Base-by-base conservation (phyloP, 2,888 invertebrate species). In the Ypsolopha sequella region DNA sequence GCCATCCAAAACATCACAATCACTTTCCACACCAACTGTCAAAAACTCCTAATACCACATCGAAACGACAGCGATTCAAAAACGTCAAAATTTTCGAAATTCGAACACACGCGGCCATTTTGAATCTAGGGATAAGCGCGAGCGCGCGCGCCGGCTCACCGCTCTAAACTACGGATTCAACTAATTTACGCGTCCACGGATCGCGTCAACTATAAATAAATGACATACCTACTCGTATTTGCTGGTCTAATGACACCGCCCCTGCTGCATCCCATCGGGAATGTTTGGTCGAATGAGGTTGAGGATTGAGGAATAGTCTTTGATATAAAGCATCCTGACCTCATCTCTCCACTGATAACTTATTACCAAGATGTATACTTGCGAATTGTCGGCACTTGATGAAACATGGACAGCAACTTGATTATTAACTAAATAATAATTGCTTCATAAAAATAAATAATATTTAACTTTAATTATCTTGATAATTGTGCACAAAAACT, bases 161-260 rank as follows among this genome's bases (percentile, higher is more conserved):
- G 54, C 41, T 14, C 58, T 55, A 60, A 58, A 72, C 67, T 68
- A 66, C 65, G 57, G 62, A 60, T 60, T 68, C 69, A 60, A 65
- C 71, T 75, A 73, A 74, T 70, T 68, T 68, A 64, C 63, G 65
- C 69, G 70, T 68, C 68, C 66, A 62, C 66, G 66, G 64, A 46
- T 57, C 24, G 60, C 65, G 63, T 59, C 62, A 61, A 63, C 74
- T 79, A 79, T 77, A 73, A 78, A 80, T 80, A 80, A 70, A 65
- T 64, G 64, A 62, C 60, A 61, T 61, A 36, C 60, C 61, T 61
- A 36, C 36, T 46, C 13, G 6, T 8, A 35, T 36, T 14, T 45
- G 13, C 34, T 36, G 33, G n/a, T 35, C 39, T 50, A 33, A 36
- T 49, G 41, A 41, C 43, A 43, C 14, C 43, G 43, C 43, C 43